These are phyloP conservation scores for Palythoa grandiflora DNA, from an alignment of 92 coral and sea anemone genomes.

Conservation along the genomic window DNA sequence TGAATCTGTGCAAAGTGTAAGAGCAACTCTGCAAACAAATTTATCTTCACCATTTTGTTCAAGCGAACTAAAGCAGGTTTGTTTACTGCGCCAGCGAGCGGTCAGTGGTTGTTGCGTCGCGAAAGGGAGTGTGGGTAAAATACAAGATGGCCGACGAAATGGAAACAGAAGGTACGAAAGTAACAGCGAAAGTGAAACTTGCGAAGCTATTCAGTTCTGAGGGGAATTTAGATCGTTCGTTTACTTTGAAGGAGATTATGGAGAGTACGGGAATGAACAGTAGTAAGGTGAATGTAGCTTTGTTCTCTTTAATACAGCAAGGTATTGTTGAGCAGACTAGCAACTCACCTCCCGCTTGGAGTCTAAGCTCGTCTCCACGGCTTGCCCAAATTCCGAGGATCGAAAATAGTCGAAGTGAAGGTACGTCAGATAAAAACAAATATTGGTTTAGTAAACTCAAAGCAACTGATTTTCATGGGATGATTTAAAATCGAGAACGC, in stretches of 20 bases:
- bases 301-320: slow-evolving; percentile 42
- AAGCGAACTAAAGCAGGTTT: slow-evolving; percentile 23
- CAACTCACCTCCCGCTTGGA: slow-evolving; percentile 49
- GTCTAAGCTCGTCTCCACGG: slow-evolving; percentile 27
- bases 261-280: slow-evolving; percentile 34
- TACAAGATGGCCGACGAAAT: slow-evolving; percentile 46
- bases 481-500: background rate
- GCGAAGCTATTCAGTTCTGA: slow-evolving; percentile 38
- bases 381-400: background rate
- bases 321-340: slow-evolving; percentile 34
- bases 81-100: slow-evolving; percentile 49
- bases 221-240: slow-evolving; percentile 47
- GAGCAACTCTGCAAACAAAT: background rate
- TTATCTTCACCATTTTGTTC: background rate
- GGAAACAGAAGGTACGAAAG: slow-evolving; percentile 41
- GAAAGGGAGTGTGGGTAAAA: slow-evolving; percentile 18
- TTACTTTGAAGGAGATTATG: slow-evolving; percentile 42
- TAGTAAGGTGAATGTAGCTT: slow-evolving; percentile 28
- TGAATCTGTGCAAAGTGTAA: background rate
- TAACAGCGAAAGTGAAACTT: slow-evolving; percentile 46
- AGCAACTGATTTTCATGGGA: background rate
- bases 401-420: slow-evolving; percentile 15
- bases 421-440: background rate
- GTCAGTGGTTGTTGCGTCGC: slow-evolving; percentile 15
- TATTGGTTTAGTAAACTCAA: background rate